Conservation (phyloP, 2,113 vertebrate species). For the Ochotona princeps region DNA sequence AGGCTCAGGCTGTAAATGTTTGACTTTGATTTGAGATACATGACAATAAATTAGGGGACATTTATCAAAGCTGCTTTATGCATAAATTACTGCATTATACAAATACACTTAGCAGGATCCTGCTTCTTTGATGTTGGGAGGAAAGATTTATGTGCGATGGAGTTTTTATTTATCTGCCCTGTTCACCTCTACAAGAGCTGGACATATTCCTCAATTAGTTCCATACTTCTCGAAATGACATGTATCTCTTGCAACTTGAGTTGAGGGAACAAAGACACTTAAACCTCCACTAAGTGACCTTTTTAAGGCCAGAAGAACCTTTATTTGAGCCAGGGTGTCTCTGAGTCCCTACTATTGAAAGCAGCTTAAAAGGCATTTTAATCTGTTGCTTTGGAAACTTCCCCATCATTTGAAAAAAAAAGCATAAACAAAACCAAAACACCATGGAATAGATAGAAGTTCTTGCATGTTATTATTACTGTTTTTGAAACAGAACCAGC, state of each 20-base stretch:
- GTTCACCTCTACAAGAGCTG: slow-evolving; percentile 90
- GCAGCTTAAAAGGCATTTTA: slow-evolving; percentile 77
- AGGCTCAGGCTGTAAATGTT: slow-evolving; percentile 94
- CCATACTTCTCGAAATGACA: slow-evolving; percentile 90
- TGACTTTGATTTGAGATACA: slow-evolving; percentile 96
- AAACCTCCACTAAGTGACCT: slow-evolving; percentile 78
- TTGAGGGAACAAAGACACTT: slow-evolving; percentile 83
- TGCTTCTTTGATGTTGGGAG: slow-evolving; percentile 91
- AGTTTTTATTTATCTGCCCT: slow-evolving; percentile 91
- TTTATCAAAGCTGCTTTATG: slow-evolving; percentile 96
- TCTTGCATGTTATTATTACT: neutral
- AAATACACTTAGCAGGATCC: slow-evolving; percentile 91
- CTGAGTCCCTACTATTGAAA: slow-evolving; percentile 82
- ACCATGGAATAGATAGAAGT: neutral
- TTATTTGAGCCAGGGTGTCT: slow-evolving; percentile 30
- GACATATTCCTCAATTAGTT: slow-evolving; percentile 92
- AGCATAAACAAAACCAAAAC: too few relatives aligned
- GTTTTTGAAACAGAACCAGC: slow-evolving; percentile 14
- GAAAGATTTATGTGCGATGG: slow-evolving; percentile 90
- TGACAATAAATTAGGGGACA: slow-evolving; percentile 97
- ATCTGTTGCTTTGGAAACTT: slow-evolving; percentile 77
- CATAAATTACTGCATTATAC: slow-evolving; percentile 94
- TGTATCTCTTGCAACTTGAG: slow-evolving; percentile 85
- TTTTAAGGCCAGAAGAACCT: slow-evolving; percentile 77
- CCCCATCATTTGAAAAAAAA: slow-evolving; percentile 60